A percentile compares a stretch with the other conserved stretches of the same genome.
These are phyloP conservation scores for Hormaphis cornu DNA, from an alignment of 1,140 invertebrate genomes.

Conservation along the genomic window DNA sequence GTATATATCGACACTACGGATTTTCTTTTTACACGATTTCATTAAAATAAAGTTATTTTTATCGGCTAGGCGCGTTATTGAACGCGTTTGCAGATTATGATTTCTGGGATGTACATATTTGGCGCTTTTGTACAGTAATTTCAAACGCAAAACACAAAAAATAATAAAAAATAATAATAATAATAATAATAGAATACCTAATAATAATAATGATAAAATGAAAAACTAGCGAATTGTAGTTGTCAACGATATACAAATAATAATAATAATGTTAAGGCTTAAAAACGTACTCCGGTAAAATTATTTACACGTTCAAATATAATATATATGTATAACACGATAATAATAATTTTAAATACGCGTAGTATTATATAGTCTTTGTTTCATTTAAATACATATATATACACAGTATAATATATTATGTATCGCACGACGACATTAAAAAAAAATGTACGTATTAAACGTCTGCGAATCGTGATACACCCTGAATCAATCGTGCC, in stretches of 20 bases:
- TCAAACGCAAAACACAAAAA: neutral
- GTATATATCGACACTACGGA: constrained; percentile 4
- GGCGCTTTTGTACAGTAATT: neutral
- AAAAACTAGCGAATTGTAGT: constrained; percentile 1
- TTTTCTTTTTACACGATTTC: constrained; percentile 3
- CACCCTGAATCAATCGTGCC: no score
- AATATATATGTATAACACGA: neutral
- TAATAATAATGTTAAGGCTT: neutral
- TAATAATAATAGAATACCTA: constrained; percentile 1
- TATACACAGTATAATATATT: neutral
- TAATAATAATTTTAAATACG: neutral
- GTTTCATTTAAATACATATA: neutral
- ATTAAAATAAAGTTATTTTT: neutral
- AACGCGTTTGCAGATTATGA: neutral
- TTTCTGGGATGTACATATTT: neutral
- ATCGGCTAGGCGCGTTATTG: neutral
- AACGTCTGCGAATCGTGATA: neutral
- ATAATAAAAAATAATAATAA: neutral
- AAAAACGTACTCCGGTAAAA: neutral
- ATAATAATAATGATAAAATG: constrained; percentile 6
- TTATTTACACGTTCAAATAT: constrained; percentile 29
- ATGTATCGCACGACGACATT: neutral
- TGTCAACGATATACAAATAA: constrained; percentile 14
- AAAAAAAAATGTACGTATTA: neutral
- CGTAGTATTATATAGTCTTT: constrained; percentile 6